A percentile compares a stretch with the other conserved stretches of the same genome.
phyloP scores from a whole-genome alignment of 2,888 invertebrate genomes.

The Bellardia bayeri region DNA sequence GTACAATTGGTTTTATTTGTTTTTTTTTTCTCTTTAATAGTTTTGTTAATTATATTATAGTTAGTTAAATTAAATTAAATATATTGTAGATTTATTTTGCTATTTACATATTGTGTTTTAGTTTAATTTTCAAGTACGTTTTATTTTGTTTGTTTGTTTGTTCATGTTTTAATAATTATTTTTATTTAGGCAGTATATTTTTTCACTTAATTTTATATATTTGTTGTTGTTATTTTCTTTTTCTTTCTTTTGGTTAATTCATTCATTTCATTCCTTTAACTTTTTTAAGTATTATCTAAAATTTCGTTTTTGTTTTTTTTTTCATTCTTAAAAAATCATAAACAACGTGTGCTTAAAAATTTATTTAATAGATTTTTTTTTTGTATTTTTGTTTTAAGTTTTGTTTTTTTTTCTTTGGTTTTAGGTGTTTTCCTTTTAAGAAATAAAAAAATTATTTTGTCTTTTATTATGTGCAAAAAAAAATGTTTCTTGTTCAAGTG shows the following conservation, averaged over 20 bases:
- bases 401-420: conserved; percentile 44
- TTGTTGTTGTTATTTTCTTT: conserved; percentile 24
- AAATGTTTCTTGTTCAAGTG: conserved; percentile 66
- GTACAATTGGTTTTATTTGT: conserved; percentile 46
- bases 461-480: conserved; percentile 70
- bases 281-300: conserved; percentile 61
- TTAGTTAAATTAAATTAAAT: neutral
- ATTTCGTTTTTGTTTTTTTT: conserved; percentile 58
- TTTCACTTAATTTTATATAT: conserved; percentile 75
- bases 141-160: conserved; percentile 44
- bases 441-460: conserved; percentile 62
- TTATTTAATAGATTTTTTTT: conserved; percentile 56
- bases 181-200: conserved; percentile 81
- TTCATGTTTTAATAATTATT: conserved; percentile 67
- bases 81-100: neutral
- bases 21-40: neutral
- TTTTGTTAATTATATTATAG: too few species aligned
- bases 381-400: conserved; percentile 25
- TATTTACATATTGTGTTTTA: conserved; percentile 45
- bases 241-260: conserved; percentile 63
- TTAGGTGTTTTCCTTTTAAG: conserved; percentile 54
- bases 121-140: conserved; percentile 32
- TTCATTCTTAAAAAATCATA: conserved; percentile 67
- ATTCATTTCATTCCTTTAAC: conserved; percentile 30
- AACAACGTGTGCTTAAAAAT: conserved; percentile 68